Base-by-base conservation (phyloP, 2,797 vertebrate genomes). In the Spinibarbus caldwelli region DNA sequence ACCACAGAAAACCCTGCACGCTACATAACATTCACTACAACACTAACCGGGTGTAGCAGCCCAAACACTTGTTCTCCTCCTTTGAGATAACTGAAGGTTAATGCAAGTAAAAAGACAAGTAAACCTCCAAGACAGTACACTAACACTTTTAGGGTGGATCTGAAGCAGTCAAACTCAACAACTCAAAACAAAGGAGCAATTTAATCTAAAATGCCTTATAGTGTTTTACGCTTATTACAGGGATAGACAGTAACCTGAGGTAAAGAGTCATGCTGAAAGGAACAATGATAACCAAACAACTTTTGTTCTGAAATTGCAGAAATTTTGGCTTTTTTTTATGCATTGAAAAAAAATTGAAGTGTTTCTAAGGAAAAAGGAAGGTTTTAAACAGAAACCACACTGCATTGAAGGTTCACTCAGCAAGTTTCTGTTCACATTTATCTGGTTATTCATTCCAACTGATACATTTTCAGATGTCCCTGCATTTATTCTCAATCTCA, bases 1-100 rank as follows among this genome's bases (percentile, higher is more conserved):
- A 83, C 86, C 88, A 82, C 70, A 71, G 62, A 86, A 86, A 84
- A 66, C 38, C 43, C 64, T 54, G 64, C 71, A 87, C 9, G 49
- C 78, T 71, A 83, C 57, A 66, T 66, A 29, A 49, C 12, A 66
- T 49, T 45, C 80, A 36, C 80, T 64, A 36, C 47, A 79, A 73
- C 80, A 72, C 80, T 72, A 59, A 62, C 29, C 2, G 21, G 59
- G 82, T 77, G 72, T 47, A 67, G 29, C 9, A 29, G 15, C 59
- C 15, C 71, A 41, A 77, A 77, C 80, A 82, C 80, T 64, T 80
- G 62, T 52, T 38, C 78, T 52, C 14, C 21, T 9, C 29, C 34
- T 80, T 10, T 15, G 45, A 80, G 34, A 68, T 26, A 19, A 47
- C 14, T 38, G 15, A 80, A 68, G 64, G 23, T 80, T 26, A 54